Conservation (phyloP, 2,888 invertebrate species). For the Pachycephus smyrnensis region DNA sequence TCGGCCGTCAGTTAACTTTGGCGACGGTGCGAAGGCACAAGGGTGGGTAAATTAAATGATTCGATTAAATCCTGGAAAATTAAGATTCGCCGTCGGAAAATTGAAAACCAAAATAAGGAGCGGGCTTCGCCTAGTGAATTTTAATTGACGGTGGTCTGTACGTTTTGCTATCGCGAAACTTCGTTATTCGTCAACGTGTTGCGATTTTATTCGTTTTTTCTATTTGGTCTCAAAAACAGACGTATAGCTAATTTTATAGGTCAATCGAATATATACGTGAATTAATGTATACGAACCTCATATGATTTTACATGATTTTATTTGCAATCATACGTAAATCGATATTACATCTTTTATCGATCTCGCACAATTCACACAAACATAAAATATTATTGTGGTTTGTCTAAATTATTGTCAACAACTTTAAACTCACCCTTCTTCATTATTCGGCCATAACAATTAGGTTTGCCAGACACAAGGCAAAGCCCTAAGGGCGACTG, state of each 20-base stretch:
- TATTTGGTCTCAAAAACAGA: neutral
- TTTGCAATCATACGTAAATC: too few species aligned
- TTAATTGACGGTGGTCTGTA: slow-evolving; percentile 23
- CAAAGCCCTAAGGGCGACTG: neutral
- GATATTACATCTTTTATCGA: neutral
- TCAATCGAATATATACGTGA: neutral
- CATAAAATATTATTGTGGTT: neutral
- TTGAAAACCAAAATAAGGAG: slow-evolving; percentile 53
- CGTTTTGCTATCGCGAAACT: slow-evolving; percentile 7
- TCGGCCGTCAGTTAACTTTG: slow-evolving; percentile 56
- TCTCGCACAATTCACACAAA: neutral
- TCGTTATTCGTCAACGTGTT: neutral
- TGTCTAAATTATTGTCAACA: neutral
- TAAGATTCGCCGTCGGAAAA: slow-evolving; percentile 48
- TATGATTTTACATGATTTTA: too few species aligned
- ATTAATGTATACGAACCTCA: too few species aligned
- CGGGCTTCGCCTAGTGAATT: slow-evolving; percentile 28
- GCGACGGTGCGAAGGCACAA: slow-evolving; percentile 38
- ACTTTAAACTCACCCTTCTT: neutral
- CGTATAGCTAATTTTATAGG: neutral
- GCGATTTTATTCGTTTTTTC: neutral
- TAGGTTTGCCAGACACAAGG: slow-evolving; percentile 39
- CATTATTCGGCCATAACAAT: slow-evolving; percentile 31
- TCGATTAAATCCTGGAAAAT: slow-evolving; percentile 59
- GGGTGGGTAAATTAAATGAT: slow-evolving; percentile 61